Conservation (phyloP, 2,797 vertebrate species). For the Eulemur coronatus region DNA sequence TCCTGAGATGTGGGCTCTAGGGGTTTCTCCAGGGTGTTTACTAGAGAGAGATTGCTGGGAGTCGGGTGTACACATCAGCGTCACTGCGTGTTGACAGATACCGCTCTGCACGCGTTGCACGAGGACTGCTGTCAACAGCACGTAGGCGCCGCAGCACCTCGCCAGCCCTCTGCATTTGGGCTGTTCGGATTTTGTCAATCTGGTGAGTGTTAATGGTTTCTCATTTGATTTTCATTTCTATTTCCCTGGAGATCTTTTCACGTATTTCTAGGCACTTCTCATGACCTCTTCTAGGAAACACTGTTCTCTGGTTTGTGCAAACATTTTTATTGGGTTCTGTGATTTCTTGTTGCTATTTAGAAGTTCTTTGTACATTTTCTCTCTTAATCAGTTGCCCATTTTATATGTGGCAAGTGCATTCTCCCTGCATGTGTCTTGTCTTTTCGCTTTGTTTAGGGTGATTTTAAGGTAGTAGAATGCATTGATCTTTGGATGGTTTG, state of each 20-base stretch:
- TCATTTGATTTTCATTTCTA: neutral
- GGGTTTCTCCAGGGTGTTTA: neutral
- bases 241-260: neutral
- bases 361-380: neutral
- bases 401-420: neutral
- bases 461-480: neutral
- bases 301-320: neutral
- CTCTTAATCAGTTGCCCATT: neutral
- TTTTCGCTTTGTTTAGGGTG: neutral
- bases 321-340: neutral
- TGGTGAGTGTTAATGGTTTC: neutral
- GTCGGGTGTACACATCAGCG: neutral
- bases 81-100: fast-evolving
- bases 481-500: neutral
- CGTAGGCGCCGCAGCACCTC: fast-evolving
- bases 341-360: neutral
- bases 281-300: neutral
- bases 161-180: fast-evolving
- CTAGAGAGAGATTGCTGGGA: neutral
- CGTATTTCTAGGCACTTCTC: neutral
- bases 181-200: neutral
- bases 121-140: fast-evolving
- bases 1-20: fast-evolving
- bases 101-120: too few relatives aligned
- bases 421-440: neutral